phyloP scores from a whole-genome alignment of 2,797 vertebrate genomes.

The Zalophus californianus region DNA sequence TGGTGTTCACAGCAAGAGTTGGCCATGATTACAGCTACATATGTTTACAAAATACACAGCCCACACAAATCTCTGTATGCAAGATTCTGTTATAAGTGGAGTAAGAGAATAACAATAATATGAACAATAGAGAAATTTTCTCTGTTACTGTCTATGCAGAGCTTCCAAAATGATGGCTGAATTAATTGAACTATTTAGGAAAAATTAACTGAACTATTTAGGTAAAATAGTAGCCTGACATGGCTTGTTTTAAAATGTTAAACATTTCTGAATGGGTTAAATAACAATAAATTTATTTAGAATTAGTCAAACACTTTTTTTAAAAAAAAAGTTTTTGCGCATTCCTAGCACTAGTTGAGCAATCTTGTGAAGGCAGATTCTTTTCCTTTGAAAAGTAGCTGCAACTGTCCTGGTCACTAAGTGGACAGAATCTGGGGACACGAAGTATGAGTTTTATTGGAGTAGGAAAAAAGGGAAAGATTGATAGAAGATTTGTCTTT shows the following conservation, averaged over 20 bases:
- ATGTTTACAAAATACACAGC: conserved; percentile 40
- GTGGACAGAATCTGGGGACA: background rate
- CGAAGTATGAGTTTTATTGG: background rate
- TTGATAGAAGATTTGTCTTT: background rate
- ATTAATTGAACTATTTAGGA: background rate
- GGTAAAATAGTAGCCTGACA: background rate
- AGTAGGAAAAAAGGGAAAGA: background rate
- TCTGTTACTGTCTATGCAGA: background rate
- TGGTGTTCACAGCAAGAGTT: conserved; percentile 48
- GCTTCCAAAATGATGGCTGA: background rate
- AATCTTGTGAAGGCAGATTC: background rate
- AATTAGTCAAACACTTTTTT: background rate
- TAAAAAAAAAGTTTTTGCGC: no score
- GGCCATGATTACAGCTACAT: conserved; percentile 6
- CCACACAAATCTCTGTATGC: conserved; percentile 49
- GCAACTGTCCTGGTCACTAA: background rate
- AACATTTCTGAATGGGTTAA: conserved; percentile 5
- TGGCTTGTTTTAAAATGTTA: background rate
- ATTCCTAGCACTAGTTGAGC: background rate
- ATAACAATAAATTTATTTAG: background rate
- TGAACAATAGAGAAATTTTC: background rate
- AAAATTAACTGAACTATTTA: background rate
- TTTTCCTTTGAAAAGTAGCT: background rate
- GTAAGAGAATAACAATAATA: background rate
- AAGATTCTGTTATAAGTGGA: conserved; percentile 6